Conservation (phyloP, 2,113 vertebrate genomes). For the Casuarius casuarius region DNA sequence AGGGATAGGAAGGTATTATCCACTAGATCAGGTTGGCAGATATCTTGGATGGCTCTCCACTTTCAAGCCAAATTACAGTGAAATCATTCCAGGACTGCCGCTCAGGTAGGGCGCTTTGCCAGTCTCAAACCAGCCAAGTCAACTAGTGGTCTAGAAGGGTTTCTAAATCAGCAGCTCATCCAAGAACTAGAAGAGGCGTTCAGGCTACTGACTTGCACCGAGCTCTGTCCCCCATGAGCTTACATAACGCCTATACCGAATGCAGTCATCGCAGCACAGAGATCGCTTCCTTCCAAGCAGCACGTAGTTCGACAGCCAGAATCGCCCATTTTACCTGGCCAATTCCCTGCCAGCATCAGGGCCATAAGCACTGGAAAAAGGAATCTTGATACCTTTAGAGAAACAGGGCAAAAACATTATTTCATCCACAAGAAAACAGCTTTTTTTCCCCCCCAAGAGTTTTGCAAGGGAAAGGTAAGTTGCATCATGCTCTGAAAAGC, state of each 20-base stretch:
- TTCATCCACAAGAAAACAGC: neutral
- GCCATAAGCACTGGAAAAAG: accelerated
- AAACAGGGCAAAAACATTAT: neutral
- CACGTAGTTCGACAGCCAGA: neutral
- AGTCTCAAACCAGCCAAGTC: neutral
- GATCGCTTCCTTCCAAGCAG: neutral
- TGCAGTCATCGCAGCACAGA: accelerated
- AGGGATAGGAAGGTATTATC: neutral
- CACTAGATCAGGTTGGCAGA: neutral
- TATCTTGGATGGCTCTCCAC: neutral
- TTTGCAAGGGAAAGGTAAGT: neutral
- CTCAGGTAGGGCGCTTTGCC: neutral
- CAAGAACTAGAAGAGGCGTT: neutral
- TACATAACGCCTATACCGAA: accelerated
- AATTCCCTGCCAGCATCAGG: accelerated
- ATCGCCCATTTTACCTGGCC: neutral
- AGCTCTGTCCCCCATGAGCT: accelerated
- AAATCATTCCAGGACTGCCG: neutral
- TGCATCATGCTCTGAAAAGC: conserved; percentile 1
- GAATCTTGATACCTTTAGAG: neutral
- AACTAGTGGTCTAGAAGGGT: neutral
- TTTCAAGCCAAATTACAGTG: neutral
- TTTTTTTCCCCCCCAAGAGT: neutral
- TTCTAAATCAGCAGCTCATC: neutral
- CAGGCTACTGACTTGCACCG: neutral